These are phyloP conservation scores for Polylopha cassiicola DNA, from an alignment of 2,888 invertebrate species.

Conservation along the genomic window DNA sequence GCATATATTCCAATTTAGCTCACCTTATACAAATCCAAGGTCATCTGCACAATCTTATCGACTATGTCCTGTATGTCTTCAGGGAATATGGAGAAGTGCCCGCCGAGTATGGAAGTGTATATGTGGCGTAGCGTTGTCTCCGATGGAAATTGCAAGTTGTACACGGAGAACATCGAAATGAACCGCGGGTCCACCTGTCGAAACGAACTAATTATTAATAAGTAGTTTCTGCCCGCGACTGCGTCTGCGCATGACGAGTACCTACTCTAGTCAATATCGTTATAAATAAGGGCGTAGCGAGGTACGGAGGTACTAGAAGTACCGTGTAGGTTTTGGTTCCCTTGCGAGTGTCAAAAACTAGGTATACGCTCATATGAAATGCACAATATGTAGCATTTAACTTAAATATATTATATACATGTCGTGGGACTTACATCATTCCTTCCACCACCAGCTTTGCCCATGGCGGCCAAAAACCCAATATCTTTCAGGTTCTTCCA, in stretches of 20 bases:
- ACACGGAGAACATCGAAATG: constrained; percentile 92
- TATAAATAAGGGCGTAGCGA: too few relatives aligned
- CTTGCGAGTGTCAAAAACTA: too few relatives aligned
- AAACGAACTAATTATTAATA: neutral
- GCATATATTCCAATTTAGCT: neutral
- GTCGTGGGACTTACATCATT: constrained; percentile 78
- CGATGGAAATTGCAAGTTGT: constrained; percentile 90
- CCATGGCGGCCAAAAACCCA: constrained; percentile 89
- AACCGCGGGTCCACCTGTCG: constrained; percentile 89
- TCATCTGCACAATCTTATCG: constrained; percentile 84
- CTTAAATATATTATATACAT: too few relatives aligned
- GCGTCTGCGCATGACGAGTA: too few relatives aligned
- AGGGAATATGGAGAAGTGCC: constrained; percentile 85
- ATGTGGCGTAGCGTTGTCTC: constrained; percentile 87
- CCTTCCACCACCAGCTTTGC: constrained; percentile 91
- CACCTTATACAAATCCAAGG: constrained; percentile 89
- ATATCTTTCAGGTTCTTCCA: constrained; percentile 93
- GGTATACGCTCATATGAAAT: too few relatives aligned
- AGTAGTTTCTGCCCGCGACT: too few relatives aligned
- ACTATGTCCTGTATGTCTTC: constrained; percentile 81
- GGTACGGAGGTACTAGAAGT: too few relatives aligned
- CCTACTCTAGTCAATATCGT: too few relatives aligned
- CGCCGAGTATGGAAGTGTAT: constrained; percentile 87
- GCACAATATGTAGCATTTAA: too few relatives aligned
- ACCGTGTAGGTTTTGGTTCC: too few relatives aligned